Conservation (phyloP, 2,113 vertebrate species). For the Tetraodon nigroviridis region DNA sequence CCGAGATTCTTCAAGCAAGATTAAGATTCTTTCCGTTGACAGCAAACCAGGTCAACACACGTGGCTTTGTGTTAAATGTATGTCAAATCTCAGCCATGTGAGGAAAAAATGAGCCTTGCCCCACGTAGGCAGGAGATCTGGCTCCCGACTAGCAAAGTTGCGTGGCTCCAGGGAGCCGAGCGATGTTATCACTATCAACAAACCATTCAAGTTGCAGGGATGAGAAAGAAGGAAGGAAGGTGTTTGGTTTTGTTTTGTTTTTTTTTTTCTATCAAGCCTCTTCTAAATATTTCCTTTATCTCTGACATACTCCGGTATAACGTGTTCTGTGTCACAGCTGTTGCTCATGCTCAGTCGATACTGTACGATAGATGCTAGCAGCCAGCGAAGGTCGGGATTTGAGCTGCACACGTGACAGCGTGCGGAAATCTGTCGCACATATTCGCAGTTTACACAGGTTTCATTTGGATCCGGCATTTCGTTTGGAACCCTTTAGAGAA, state of each 20-base stretch:
- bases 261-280: slow-evolving; percentile 23
- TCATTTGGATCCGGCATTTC: slow-evolving; percentile 23
- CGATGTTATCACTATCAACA: slow-evolving; percentile 54
- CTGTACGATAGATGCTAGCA: slow-evolving; percentile 21
- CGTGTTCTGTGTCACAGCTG: slow-evolving; percentile 6
- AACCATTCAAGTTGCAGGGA: slow-evolving; percentile 25
- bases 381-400: slow-evolving; percentile 14
- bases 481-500: slow-evolving; percentile 31
- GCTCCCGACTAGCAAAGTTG: slow-evolving; percentile 48
- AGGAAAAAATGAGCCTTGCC: slow-evolving; percentile 42
- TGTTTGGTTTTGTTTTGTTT: slow-evolving; percentile 40
- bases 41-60: not conserved
- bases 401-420: not conserved
- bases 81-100: not conserved
- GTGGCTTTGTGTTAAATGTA: not conserved
- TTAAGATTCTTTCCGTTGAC: slow-evolving; percentile 3
- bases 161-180: slow-evolving; percentile 22
- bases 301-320: slow-evolving; percentile 31
- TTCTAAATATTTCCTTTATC: slow-evolving; percentile 20
- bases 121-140: slow-evolving; percentile 56
- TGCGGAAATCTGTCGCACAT: slow-evolving; percentile 13
- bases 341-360: slow-evolving; percentile 20
- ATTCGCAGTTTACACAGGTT: no score
- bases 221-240: slow-evolving; percentile 48
- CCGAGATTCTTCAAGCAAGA: slow-evolving; percentile 6